Percentiles rank a stretch among this genome's conserved stretches.
Conservation (phyloP, 2,888 invertebrate genomes). For the Scotopteryx bipunctaria region DNA sequence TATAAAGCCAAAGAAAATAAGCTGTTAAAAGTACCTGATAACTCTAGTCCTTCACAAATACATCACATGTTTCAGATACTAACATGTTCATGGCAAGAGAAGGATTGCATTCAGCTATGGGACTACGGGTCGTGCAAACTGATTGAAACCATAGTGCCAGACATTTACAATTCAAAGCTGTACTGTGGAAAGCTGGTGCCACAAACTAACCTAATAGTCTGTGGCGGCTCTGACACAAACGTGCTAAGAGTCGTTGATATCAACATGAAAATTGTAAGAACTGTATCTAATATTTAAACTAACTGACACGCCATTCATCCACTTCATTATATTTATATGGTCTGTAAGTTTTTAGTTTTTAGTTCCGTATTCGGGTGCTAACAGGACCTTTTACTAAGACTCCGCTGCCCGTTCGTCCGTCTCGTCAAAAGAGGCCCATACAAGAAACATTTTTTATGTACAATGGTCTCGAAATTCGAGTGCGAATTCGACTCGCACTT, state of each 20-base stretch:
- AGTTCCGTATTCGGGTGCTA: no score
- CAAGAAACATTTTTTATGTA: no score
- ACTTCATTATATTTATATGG: no score
- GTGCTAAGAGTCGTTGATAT: slow-evolving; percentile 85
- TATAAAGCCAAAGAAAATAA: not conserved
- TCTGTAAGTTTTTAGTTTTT: no score
- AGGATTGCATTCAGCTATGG: slow-evolving; percentile 85
- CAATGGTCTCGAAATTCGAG: no score
- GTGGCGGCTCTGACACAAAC: slow-evolving; percentile 85
- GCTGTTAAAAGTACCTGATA: no score
- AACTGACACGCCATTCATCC: no score
- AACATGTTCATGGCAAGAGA: slow-evolving; percentile 86
- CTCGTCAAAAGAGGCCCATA: no score
- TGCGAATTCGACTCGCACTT: no score
- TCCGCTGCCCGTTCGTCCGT: no score
- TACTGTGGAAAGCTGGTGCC: slow-evolving; percentile 85
- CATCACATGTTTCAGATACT: slow-evolving; percentile 74
- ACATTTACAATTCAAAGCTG: slow-evolving; percentile 77
- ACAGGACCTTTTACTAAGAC: no score
- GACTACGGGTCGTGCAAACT: slow-evolving; percentile 86
- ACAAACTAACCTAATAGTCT: slow-evolving; percentile 80
- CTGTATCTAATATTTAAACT: not conserved
- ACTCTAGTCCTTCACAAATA: no score
- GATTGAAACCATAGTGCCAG: slow-evolving; percentile 83
- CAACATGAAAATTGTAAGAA: slow-evolving; percentile 81